Evolutionary conservation across 2,888 invertebrate genomes (phyloP), one percentile per base, ranked within the genome.

Genomic region (Rhogogaster chlorosoma): DNA sequence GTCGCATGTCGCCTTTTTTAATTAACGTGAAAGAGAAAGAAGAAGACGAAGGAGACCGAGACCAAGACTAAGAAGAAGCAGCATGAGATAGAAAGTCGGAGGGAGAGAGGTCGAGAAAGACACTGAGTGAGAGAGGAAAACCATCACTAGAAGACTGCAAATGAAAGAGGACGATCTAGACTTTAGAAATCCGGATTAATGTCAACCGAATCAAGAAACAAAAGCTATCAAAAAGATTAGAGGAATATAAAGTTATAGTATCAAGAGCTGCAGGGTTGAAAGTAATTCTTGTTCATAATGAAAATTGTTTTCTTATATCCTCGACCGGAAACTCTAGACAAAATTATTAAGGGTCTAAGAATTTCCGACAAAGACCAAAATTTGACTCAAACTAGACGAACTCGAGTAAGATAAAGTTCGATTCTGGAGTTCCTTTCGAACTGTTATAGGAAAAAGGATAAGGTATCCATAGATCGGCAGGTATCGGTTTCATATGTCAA

Each of bases 1-100:
- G 88, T 85, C 88, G 84, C 86, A 88, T 89, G 87, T 90, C 88
- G 88, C 87, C 88, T 89, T 90, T 90, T 90, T 91, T 89, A 91
- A 91, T 91, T 90, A 90, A 89, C 87, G 87, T 88, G 86, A 89
- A 89, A 88, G 77, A 77, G 29, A 18, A 49, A 22, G 49, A 53
- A 77, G 53, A 26, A 49, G 32, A 49, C 29, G 75, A 18, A 77
- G 75, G 49, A 49, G 49, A 77, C 26, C n/a, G n/a, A 29, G 77
- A 53, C 7, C 7, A 29, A 77, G 18, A 45, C 26, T 22, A 77
- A 77, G 53, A 77, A 29, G 6, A 32, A 77, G 15, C 29, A 77
- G 26, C 49, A 38, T 15, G 49, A 49, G 53, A 53, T 29, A 53
- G 29, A 77, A 29, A 77, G 32, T n/a, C 18, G 15, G 9, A 29